Percentiles rank a stretch among this genome's conserved stretches.
These are phyloP conservation scores for Hippocampus zosterae DNA, from an alignment of 2,113 vertebrate genomes.

Conservation along the genomic window DNA sequence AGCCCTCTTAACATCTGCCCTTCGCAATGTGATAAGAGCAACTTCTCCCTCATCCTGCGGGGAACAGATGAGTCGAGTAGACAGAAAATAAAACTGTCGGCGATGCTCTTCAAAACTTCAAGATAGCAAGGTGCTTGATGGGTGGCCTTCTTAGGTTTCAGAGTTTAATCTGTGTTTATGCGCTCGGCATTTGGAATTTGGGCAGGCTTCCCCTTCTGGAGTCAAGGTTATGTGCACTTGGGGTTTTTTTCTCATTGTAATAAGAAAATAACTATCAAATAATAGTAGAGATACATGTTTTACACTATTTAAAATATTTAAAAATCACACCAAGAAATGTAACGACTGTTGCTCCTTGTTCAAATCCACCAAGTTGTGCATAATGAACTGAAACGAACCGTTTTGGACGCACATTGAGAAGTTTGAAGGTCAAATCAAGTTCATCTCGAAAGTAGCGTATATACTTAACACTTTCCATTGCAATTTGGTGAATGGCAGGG, in stretches of 20 bases:
- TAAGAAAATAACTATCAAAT: too few relatives aligned
- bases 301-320: too few relatives aligned
- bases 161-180: background rate
- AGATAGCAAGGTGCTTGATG: background rate
- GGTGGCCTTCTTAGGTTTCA: background rate
- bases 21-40: background rate
- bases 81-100: background rate
- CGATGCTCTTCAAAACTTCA: background rate
- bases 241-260: too few relatives aligned
- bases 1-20: too few relatives aligned
- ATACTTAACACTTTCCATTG: background rate
- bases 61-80: background rate
- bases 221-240: too few relatives aligned
- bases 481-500: conserved; percentile 69
- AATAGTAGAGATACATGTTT: too few relatives aligned
- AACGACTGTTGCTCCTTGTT: too few relatives aligned
- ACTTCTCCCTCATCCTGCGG: background rate
- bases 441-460: background rate
- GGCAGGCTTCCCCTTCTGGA: background rate
- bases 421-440: background rate
- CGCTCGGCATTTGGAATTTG: background rate
- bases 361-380: background rate
- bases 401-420: background rate
- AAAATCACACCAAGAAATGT: too few relatives aligned
- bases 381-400: background rate